phyloP scores from a whole-genome alignment of 2,113 vertebrate species.

The Phalacrocorax brasilianus region DNA sequence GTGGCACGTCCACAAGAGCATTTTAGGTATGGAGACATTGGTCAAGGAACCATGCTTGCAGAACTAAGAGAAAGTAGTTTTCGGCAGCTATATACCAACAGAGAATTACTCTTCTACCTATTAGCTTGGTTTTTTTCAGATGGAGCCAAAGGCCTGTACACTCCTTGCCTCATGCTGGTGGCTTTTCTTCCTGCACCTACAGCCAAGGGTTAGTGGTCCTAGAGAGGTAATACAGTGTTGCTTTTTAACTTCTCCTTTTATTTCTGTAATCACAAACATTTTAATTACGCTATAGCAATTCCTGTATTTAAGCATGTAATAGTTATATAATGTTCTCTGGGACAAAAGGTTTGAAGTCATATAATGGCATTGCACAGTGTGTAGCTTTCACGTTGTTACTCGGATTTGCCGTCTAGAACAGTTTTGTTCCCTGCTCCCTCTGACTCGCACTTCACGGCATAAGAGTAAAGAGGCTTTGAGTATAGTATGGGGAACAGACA shows the following conservation, averaged over 20 bases:
- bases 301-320: constrained; percentile 52
- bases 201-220: not conserved
- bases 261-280: constrained; percentile 52
- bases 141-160: not conserved
- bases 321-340: constrained; percentile 45
- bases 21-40: not conserved
- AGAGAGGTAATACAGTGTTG: not conserved
- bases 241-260: constrained; percentile 40
- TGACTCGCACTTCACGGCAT: not conserved
- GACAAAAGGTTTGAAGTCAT: constrained; percentile 42
- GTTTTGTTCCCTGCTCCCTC: not conserved
- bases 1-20: not conserved
- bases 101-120: not conserved
- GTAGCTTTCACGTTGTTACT: not conserved
- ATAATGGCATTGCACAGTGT: not conserved
- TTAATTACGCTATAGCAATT: constrained; percentile 43
- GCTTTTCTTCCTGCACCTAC: constrained; percentile 21
- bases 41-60: not conserved
- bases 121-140: not conserved
- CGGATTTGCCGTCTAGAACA: not conserved
- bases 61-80: not conserved
- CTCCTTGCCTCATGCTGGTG: not conserved
- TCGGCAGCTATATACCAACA: not conserved
- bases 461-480: constrained; percentile 22
- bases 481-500: not conserved